phyloP scores from a whole-genome alignment of 23 tunicate species.

The Aplidium turbinatum region DNA sequence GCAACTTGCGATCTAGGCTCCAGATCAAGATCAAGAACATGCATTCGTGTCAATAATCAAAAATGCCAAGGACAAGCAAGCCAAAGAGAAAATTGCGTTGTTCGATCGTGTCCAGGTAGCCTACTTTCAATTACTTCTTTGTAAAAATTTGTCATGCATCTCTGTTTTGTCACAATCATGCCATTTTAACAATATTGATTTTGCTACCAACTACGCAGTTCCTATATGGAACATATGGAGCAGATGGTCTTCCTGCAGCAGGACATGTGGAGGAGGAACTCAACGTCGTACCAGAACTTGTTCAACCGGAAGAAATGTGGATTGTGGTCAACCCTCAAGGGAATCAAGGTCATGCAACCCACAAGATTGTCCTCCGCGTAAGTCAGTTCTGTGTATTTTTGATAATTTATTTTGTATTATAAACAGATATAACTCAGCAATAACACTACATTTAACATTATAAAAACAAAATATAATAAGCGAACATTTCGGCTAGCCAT shows the following conservation, averaged over 20 bases:
- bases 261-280: not conserved
- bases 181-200: too few relatives aligned
- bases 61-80: not conserved
- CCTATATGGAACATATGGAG: not conserved
- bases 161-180: too few relatives aligned
- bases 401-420: too few relatives aligned
- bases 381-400: too few relatives aligned
- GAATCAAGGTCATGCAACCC: not conserved
- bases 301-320: not conserved
- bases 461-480: too few relatives aligned
- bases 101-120: not conserved
- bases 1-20: not conserved
- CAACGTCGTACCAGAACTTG: not conserved
- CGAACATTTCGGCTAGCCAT: too few relatives aligned
- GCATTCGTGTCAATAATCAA: not conserved
- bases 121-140: too few relatives aligned
- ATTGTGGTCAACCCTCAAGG: not conserved
- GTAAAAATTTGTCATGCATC: too few relatives aligned
- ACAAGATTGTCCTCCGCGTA: not conserved
- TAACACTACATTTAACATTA: too few relatives aligned
- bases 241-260: not conserved
- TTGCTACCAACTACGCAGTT: too few relatives aligned
- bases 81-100: not conserved
- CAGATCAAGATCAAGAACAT: not conserved
- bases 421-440: too few relatives aligned